These are phyloP conservation scores for Oreortyx pictus DNA, from an alignment of 2,797 vertebrate species.

Conservation along the genomic window DNA sequence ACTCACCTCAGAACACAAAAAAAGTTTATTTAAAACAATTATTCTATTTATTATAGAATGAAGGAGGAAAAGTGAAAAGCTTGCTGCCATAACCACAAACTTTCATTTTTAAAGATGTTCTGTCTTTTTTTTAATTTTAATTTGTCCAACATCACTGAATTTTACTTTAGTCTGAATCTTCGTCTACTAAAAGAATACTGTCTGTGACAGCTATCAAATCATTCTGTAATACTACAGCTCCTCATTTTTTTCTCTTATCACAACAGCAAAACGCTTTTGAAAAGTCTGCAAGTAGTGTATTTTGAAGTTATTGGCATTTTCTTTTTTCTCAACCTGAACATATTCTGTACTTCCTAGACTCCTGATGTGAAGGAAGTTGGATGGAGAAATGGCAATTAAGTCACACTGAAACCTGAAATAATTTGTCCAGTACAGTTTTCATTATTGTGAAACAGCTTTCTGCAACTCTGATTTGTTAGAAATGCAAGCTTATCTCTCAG, in stretches of 20 bases:
- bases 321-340: neutral
- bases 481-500: constrained; percentile 7
- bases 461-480: constrained; percentile 10
- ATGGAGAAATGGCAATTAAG: constrained; percentile 21
- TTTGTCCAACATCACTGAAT: neutral
- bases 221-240: rapidly evolving
- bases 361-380: neutral
- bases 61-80: neutral
- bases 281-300: neutral
- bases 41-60: neutral
- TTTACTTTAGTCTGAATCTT: neutral
- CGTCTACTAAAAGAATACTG: neutral
- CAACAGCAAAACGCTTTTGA: neutral
- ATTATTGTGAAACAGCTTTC: constrained; percentile 27
- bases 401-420: neutral
- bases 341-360: neutral
- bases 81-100: neutral
- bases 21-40: neutral
- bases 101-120: neutral
- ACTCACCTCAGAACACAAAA: neutral
- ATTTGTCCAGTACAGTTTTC: neutral
- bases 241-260: neutral
- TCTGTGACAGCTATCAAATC: neutral
- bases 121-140: neutral
- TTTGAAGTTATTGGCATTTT: neutral